Evolutionary conservation across 2,888 invertebrate species (phyloP), one percentile per base, ranked within the genome.

Genomic region (Drosophila nigricruria): DNA sequence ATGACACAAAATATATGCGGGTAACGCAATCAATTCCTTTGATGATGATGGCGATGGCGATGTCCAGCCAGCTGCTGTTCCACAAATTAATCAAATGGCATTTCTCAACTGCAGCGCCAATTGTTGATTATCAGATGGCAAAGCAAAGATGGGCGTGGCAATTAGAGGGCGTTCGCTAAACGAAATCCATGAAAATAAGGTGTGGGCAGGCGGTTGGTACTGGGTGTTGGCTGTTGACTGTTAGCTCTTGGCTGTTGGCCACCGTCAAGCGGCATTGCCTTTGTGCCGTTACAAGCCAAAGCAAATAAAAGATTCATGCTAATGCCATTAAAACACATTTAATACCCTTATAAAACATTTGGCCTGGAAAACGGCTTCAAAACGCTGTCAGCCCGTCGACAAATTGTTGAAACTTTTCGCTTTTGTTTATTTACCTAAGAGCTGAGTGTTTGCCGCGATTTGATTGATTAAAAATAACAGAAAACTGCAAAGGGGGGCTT

Each of bases 301-400:
- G 70, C 70, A 77, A 87, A 85, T 79, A 80, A 79, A 73, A 81
- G 82, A 88, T 89, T 89, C 84, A 78, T 81, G 82, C 64, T 75
- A 87, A 87, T 82, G 70, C 81, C 79, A 76, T 82, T 88, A 88
- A 89, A 70, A 60, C 79, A 69, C 70, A 63, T 64, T 79, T 90
- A 87, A 89, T 75, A 71, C 79, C 66, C 63, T 73, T 78, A 76
- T 81, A 83, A 77, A 88, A 80, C 72, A 59, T 77, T 49, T 82
- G 76, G 65, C 72, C 77, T 60, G 16, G 47, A 45, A 43, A 59
- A 14, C 9, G 63, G 38, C 57, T 40, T 25, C 20, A 32, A 68
- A 84, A 65, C 59, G 59, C 79, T 77, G 73, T 73, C 73, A 70
- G 53, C 12, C 9, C 10, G 50, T 32, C 50, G 32, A 58, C 12